These are phyloP conservation scores for Sitodiplosis mosellana DNA, from an alignment of 1,140 invertebrate genomes.

Conservation along the genomic window DNA sequence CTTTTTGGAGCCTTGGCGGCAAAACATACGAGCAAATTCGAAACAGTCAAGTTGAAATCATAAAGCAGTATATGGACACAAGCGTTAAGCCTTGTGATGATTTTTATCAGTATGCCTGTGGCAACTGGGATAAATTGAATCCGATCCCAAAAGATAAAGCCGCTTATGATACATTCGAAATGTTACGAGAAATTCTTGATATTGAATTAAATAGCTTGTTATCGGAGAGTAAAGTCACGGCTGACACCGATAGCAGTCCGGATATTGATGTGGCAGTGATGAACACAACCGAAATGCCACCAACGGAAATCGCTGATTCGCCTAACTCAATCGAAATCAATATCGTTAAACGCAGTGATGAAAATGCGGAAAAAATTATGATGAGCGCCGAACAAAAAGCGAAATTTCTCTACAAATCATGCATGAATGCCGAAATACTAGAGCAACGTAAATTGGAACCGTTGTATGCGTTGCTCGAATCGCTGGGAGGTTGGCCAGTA, in stretches of 20 bases:
- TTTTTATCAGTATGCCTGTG: conserved; percentile 82
- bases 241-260: not conserved
- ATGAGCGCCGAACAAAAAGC: conserved; percentile 49
- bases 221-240: conserved; percentile 21
- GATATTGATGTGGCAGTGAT: not conserved
- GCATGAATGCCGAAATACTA: conserved; percentile 59
- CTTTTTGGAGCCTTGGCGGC: conserved; percentile 33
- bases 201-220: conserved; percentile 46
- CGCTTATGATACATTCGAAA: conserved; percentile 66
- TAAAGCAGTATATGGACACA: conserved; percentile 60
- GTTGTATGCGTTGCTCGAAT: conserved; percentile 45
- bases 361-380: not conserved
- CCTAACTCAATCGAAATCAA: conserved; percentile 4
- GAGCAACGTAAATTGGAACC: conserved; percentile 49
- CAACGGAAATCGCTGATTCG: not conserved
- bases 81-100: conserved; percentile 68
- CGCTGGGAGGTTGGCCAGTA: conserved; percentile 74
- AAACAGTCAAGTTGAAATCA: conserved; percentile 37
- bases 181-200: conserved; percentile 57
- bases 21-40: conserved; percentile 28
- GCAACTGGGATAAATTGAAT: conserved; percentile 66
- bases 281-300: conserved; percentile 1
- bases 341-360: not conserved
- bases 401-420: conserved; percentile 64
- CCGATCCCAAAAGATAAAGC: conserved; percentile 70